These are phyloP conservation scores for Sebastes umbrosus DNA, from an alignment of 2,797 vertebrate species.

Conservation along the genomic window DNA sequence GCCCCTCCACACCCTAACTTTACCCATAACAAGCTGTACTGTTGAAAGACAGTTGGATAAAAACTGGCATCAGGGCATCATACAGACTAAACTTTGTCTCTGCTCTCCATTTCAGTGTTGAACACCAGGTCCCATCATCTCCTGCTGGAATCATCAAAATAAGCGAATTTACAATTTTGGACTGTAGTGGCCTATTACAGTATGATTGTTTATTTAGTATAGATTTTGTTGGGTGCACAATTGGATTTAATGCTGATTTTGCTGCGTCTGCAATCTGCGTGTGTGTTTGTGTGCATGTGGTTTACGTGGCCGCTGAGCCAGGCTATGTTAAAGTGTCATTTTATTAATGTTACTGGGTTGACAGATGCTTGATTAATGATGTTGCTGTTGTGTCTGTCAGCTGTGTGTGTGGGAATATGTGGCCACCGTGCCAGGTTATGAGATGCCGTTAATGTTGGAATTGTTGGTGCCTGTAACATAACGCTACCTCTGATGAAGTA, in stretches of 20 bases:
- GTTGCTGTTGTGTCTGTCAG: too few species aligned
- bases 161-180: background rate
- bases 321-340: background rate
- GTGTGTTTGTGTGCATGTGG: background rate
- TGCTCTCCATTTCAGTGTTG: background rate
- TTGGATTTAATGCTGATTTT: too few species aligned
- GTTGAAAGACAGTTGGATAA: background rate
- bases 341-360: background rate
- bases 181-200: too few species aligned
- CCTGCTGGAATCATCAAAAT: background rate
- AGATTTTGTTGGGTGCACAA: too few species aligned
- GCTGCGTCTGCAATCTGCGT: background rate
- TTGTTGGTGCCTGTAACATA: too few species aligned
- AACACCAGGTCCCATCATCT: background rate
- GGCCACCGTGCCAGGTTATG: accelerated
- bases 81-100: background rate
- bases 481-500: too few species aligned
- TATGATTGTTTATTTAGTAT: too few species aligned
- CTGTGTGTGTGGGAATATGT: background rate
- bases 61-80: background rate
- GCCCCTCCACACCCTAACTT: too few species aligned
- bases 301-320: background rate
- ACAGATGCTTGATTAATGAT: accelerated
- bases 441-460: background rate
- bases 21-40: background rate